Base-by-base conservation (phyloP, 2,797 vertebrate genomes). In the Gymnocypris eckloni region DNA sequence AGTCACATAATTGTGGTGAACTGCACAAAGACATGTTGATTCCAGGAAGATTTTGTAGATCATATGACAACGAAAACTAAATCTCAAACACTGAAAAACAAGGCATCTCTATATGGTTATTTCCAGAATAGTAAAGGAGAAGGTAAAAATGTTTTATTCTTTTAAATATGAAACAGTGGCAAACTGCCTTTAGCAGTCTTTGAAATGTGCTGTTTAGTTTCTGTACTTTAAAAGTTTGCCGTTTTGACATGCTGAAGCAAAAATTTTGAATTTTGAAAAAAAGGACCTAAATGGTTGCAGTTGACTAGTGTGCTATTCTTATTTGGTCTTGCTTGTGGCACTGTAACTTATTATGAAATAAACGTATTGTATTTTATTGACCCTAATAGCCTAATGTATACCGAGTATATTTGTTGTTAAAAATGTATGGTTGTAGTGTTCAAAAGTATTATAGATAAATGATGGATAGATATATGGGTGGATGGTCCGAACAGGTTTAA, bases 51-150 rank as follows among this genome's bases (percentile, higher is more conserved):
- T 52, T 52, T 52, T 52, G 80, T 28, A 37, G 77, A 45, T 64
- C 52, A 41, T 9, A 9, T n/a, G 48, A 81, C 12, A 28, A 70
- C 41, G 33, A 28, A 81, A 81, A 81, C 66, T 9, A 70, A n/a
- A 70, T 77, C 75, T 56, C 28, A 52, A 22, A 37, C 39, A 9
- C 22, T 10, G 59, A 64, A 48, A 28, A 64, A 59, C 66, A 20
- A 50, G 45, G 22, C 45, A 50, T 56, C 33, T 52, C 18, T 54
- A 69, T 6, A 41, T 8, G 20, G 22, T 50, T 52, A 52, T 48
- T 81, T 37, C 72, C 33, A 71, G 28, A 56, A 22, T 4, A 4
- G 18, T 54, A 20, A 54, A 20, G 6, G 18, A 54, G 6, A 41
- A 82, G 67, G 80, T 82, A 50, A 75, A 43, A 6, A 2, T 33